phyloP scores from a whole-genome alignment of 1,140 invertebrate species.

The Trachymyrmex septentrionalis region DNA sequence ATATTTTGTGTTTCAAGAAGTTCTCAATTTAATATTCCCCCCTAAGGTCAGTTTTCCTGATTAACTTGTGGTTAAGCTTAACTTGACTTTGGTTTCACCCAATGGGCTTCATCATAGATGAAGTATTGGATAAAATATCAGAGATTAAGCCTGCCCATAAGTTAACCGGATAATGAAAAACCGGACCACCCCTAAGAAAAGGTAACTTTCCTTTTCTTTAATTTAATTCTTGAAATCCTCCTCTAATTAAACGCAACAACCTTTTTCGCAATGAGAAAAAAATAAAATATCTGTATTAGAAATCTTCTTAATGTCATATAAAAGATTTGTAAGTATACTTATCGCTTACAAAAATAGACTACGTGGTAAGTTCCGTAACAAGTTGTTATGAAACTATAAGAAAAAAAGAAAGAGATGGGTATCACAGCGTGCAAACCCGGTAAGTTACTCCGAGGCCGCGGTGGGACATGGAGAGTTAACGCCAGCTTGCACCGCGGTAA shows the following conservation, averaged over 20 bases:
- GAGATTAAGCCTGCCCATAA: too few relatives aligned
- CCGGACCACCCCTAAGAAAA: background rate
- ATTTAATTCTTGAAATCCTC: background rate
- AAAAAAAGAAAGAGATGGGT: slow-evolving; percentile 18
- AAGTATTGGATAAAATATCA: too few relatives aligned
- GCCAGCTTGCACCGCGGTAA: background rate
- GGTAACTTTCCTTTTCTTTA: background rate
- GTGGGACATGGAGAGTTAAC: slow-evolving; percentile 15
- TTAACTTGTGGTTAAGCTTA: too few relatives aligned
- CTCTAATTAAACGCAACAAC: background rate
- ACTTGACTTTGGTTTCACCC: too few relatives aligned
- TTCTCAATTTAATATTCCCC: background rate
- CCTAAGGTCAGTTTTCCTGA: too few relatives aligned
- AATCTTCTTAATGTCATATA: background rate
- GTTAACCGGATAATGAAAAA: too few relatives aligned
- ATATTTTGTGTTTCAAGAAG: background rate
- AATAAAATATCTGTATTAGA: background rate
- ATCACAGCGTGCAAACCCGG: background rate
- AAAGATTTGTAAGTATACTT: background rate
- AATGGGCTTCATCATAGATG: too few relatives aligned
- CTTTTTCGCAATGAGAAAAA: background rate
- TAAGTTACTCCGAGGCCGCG: slow-evolving; percentile 16
- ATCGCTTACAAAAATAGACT: slow-evolving; percentile 22
- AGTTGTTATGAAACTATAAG: background rate
- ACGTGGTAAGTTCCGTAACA: slow-evolving; percentile 1